Base-by-base conservation (phyloP, 2,888 invertebrate genomes). In the Branchipolynoe longqiensis region DNA sequence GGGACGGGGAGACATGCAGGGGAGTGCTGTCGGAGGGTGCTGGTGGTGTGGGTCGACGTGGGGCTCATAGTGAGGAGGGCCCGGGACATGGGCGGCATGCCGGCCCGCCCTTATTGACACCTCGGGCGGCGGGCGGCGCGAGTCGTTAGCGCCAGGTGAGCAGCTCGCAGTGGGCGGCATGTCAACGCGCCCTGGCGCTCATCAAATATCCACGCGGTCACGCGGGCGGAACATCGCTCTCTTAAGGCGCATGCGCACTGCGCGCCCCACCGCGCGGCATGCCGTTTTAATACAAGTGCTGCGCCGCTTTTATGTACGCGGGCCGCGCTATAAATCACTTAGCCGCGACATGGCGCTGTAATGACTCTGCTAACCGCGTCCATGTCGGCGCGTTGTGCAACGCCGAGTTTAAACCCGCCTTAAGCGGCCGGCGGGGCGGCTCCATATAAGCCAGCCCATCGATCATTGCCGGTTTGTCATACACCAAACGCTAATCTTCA, bases 401-500 rank as follows among this genome's bases (percentile, higher is more conserved):
- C 36, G 36, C 69, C 69, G 3, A 69, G 69, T 69, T 38, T 33
- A 69, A 69, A 69, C 38, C 69, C 36, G 36, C 36, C 38, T 69
- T 69, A 69, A 69, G 69, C 25, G 14, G 22, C 4, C 22, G 69
- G 12, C 22, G 38, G 14, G 69, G 3, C 36, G 38, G 36, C 36
- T 38, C 69, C 36, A 22, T 38, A 12, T 58, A 58, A 69, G 69
- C 69, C 22, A n/a, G n/a, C 1, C 41, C 78, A 78, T 78, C 78
- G n/a, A 78, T 78, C 78, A 78, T 31, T 0, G 31, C 28, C 48
- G 28, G 48, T 4, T 78, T 41, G 78, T 54, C 78, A 48, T 41
- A 78, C 31, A 54, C 48, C 54, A 78, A 78, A 78, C 48, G 78
- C 78, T 54, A 78, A 78, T 69, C 69, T 69, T 69, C 69, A 69